Evolutionary conservation across 92 coral and sea anemone species (phyloP).

Genomic region (Phymanthus crucifer): DNA sequence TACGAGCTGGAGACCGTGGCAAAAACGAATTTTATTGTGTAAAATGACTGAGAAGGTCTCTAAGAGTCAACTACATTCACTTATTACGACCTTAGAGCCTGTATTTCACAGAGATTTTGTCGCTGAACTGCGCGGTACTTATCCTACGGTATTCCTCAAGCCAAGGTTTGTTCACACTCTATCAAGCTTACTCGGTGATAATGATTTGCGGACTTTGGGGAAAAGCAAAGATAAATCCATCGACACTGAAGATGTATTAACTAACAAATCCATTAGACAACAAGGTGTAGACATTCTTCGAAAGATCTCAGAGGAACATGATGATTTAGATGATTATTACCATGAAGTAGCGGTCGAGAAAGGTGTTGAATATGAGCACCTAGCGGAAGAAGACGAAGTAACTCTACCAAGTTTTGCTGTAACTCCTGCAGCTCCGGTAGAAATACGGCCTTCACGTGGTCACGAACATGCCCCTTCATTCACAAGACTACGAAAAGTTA

Average conservation of each 20-base stretch:
- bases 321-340: slow-evolving; percentile 13
- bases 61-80: slow-evolving; percentile 72
- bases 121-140: slow-evolving; percentile 77
- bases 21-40: slow-evolving; percentile 83
- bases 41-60: slow-evolving; percentile 87
- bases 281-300: neutral
- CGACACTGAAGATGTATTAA: neutral
- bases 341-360: slow-evolving; percentile 39
- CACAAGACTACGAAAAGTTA: slow-evolving; percentile 46
- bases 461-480: slow-evolving; percentile 86
- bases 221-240: neutral
- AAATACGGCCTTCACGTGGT: slow-evolving; percentile 34
- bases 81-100: slow-evolving; percentile 88
- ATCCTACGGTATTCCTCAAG: slow-evolving; percentile 64
- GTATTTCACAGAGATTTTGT: slow-evolving; percentile 96
- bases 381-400: neutral
- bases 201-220: slow-evolving; percentile 14
- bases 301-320: neutral
- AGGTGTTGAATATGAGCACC: slow-evolving; percentile 23
- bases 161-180: slow-evolving; percentile 53
- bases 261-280: neutral
- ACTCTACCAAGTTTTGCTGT: slow-evolving; percentile 29
- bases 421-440: slow-evolving; percentile 30
- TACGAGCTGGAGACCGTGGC: slow-evolving; percentile 90
- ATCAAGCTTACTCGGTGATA: slow-evolving; percentile 30